Conservation (phyloP, 2,888 invertebrate genomes). For the Sinotaia quadrata region DNA sequence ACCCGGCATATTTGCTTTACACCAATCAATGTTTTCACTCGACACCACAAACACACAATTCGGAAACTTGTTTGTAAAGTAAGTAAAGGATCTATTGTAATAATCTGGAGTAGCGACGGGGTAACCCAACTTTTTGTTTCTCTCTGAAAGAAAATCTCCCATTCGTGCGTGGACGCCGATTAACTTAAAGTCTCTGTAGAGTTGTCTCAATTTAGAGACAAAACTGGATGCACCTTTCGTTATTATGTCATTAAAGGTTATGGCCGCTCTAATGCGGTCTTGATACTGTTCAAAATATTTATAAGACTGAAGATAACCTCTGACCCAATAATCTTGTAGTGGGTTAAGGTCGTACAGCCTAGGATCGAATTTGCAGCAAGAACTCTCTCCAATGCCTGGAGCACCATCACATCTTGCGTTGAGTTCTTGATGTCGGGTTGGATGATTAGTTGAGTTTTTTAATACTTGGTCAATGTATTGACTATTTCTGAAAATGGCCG, state of each 20-base stretch:
- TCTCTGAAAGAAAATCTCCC: neutral
- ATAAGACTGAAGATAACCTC: conserved; percentile 11
- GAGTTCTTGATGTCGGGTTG: neutral
- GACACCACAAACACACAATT: conserved; percentile 42
- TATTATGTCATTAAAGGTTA: conserved; percentile 1
- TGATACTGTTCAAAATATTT: conserved; percentile 7
- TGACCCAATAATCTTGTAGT: neutral
- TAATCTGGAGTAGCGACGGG: conserved; percentile 40
- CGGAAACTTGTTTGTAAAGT: conserved; percentile 36
- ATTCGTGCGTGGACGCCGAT: conserved; percentile 21
- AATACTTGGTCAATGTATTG: neutral
- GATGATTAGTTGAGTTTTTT: neutral
- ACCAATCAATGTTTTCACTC: conserved; percentile 44
- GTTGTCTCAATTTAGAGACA: neutral
- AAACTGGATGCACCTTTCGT: neutral
- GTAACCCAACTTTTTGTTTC: conserved; percentile 29
- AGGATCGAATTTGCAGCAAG: neutral
- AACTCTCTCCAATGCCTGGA: neutral
- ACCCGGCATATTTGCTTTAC: conserved; percentile 35
- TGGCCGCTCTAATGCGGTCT: neutral
- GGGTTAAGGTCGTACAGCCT: neutral
- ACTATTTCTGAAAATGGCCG: conserved; percentile 1
- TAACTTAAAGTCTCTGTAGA: neutral
- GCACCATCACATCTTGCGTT: neutral
- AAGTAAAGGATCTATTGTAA: conserved; percentile 39